phyloP scores from a whole-genome alignment of 2,797 vertebrate genomes.

The Rhincodon typus region DNA sequence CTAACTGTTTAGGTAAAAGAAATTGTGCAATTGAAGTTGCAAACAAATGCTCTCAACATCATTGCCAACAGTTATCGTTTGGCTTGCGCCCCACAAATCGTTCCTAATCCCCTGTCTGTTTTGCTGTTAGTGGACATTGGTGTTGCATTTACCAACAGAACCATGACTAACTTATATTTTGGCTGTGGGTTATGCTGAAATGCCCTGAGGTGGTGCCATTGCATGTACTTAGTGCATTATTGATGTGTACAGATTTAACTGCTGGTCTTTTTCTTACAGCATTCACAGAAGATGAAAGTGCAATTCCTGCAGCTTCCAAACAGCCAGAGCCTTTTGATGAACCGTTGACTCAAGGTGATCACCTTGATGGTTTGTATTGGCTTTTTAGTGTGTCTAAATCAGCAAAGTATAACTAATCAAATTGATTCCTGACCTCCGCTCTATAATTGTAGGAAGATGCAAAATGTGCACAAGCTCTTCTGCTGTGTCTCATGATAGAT shows the following conservation, averaged over 20 bases:
- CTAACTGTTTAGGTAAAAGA: neutral
- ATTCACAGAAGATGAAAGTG: slow-evolving; percentile 70
- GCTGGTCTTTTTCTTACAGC: slow-evolving; percentile 61
- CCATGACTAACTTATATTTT: neutral
- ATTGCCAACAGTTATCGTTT: neutral
- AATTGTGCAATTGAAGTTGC: neutral
- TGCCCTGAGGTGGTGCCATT: neutral
- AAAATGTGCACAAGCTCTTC: neutral
- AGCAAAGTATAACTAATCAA: neutral
- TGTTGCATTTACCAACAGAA: neutral
- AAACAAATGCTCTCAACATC: neutral
- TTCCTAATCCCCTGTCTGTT: neutral
- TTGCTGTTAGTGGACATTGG: neutral
- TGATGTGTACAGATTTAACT: neutral
- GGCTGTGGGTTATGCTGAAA: neutral
- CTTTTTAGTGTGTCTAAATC: neutral
- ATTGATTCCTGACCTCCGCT: neutral
- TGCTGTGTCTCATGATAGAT: neutral
- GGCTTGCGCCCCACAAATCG: neutral
- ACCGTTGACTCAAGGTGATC: slow-evolving; percentile 78
- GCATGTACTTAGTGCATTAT: neutral
- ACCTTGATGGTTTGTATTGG: slow-evolving; percentile 69
- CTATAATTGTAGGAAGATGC: neutral
- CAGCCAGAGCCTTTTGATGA: slow-evolving; percentile 72
- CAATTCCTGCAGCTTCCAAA: slow-evolving; percentile 68